Base-by-base conservation (phyloP, 2,888 invertebrate species). In the Amphipoea lucens region DNA sequence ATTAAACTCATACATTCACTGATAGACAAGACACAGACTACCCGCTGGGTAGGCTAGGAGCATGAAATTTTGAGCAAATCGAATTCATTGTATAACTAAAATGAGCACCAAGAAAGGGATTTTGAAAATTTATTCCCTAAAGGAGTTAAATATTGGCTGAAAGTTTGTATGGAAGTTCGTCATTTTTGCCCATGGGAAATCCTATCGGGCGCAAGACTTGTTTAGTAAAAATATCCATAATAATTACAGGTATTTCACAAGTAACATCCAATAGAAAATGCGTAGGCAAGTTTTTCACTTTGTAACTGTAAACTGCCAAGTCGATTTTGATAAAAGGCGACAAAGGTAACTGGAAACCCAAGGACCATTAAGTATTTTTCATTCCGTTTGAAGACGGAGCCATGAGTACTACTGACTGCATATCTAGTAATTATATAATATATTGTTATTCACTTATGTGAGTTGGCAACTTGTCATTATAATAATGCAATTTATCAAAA, bases 281-380 rank as follows among this genome's bases (percentile, higher is more conserved):
- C 57, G 29, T n/a, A 14, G 42, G 75, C 29, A 29, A 57, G 0
- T 66, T 66, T 74, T 74, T 51, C 57, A 36, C 48, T 82, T n/a
- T 79, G 65, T 57, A 74, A 51, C 48, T 17, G 40, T 73, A 79
- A 17, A 17, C 81, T 29, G 65, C 57, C 74, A 40, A 40, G 57
- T 57, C 29, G 14, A 40, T 65, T 65, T 57, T 79, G 14, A 66
- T 82, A 40, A 82, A 79, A 81, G n/a, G 54, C n/a, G 48, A 42
- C 48, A 74, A 60, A 79, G 29, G 74, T 48, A 74, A 82, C 48
- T 12, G 29, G 48, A 66, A 29, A 48, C 74, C 14, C 48, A 51
- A 82, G 82, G 48, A 60, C 60, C 65, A 51, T 9, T 65, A 23
- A 48, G 48, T 36, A 66, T 66, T 79, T 82, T 79, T 65, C 29